Base-by-base conservation (phyloP, 1,140 invertebrate species). In the Anoplolepis gracilipes region DNA sequence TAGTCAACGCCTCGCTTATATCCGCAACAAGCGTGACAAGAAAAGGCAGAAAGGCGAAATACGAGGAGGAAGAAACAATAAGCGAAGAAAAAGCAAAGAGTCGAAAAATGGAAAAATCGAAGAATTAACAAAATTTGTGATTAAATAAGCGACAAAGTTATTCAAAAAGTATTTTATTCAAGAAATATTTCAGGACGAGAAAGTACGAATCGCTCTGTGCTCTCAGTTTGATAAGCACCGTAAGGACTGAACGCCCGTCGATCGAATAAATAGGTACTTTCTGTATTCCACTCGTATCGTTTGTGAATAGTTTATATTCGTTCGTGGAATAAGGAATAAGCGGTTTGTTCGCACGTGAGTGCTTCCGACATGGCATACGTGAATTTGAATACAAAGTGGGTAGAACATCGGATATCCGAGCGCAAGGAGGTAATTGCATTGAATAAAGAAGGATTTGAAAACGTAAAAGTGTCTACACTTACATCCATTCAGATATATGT, bases 1-100 rank as follows among this genome's bases (percentile, higher is more conserved):
- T 91, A 93, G 92, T 93, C 92, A 91, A 89, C 90, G 92, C 82
- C 91, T 93, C 93, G 92, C 93, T 93, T 93, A 88, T 92, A 92
- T 92, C 91, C 90, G 84, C 91, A 92, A 93, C 90, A 92, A 92
- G 91, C 88, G 76, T 75, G 78, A 85, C 78, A 78, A 82, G 88
- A 86, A 86, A 84, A 69, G 86, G 84, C 55, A 85, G 84, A 78
- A 70, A 69, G 30, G 36, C 59, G 59, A 57, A 85, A 46, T 46
- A 61, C n/a, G 42, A 36, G 55, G 16, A 76, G 59, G 30, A 39
- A 57, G 55, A 76, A 59, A 78, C 73, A 59, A 73, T 69, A 69
- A 65, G 49, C 46, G 39, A 42, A 42, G 30, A 8, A 25, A n/a
- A 22, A n/a, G n/a, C 13, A 13, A 19, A 33, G 33, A 65, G 59